A percentile compares a stretch with the other conserved stretches of the same genome.
Evolutionary conservation across 2,113 vertebrate species (phyloP).

Genomic region (Coryphaenoides rupestris): DNA sequence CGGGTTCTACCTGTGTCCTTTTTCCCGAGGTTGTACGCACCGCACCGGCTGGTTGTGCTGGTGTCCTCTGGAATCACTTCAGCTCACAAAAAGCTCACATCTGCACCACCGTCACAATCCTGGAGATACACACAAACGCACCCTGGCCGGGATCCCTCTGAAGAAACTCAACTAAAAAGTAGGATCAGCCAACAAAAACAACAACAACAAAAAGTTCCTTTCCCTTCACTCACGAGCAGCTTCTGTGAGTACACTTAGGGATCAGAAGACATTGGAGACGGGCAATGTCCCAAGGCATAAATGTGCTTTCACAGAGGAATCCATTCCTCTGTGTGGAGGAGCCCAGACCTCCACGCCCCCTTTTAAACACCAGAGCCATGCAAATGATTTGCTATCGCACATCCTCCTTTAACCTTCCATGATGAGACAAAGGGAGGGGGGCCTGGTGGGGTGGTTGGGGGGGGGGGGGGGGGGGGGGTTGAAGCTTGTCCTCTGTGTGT

Average conservation of each 20-base stretch:
- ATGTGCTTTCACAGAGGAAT: conserved; percentile 34
- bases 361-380: conserved; percentile 61
- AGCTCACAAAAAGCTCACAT: conserved; percentile 16
- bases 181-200: neutral
- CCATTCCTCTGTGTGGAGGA: conserved; percentile 48
- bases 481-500: too few relatives aligned
- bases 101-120: conserved; percentile 8
- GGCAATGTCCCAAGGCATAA: conserved; percentile 5
- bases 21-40: conserved; percentile 11
- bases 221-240: neutral
- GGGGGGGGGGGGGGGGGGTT: too few relatives aligned
- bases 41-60: too few relatives aligned
- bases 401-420: conserved; percentile 49
- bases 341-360: conserved; percentile 54
- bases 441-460: conserved; percentile 20
- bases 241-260: neutral
- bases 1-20: conserved; percentile 16
- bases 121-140: conserved; percentile 2
- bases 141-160: too few relatives aligned
- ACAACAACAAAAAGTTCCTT: neutral
- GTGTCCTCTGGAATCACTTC: conserved; percentile 8
- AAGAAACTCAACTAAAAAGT: too few relatives aligned
- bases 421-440: conserved; percentile 50
- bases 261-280: too few relatives aligned
- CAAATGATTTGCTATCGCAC: conserved; percentile 56